These are phyloP conservation scores for Abscondita cerata DNA, from an alignment of 2,888 invertebrate species.

Conservation along the genomic window DNA sequence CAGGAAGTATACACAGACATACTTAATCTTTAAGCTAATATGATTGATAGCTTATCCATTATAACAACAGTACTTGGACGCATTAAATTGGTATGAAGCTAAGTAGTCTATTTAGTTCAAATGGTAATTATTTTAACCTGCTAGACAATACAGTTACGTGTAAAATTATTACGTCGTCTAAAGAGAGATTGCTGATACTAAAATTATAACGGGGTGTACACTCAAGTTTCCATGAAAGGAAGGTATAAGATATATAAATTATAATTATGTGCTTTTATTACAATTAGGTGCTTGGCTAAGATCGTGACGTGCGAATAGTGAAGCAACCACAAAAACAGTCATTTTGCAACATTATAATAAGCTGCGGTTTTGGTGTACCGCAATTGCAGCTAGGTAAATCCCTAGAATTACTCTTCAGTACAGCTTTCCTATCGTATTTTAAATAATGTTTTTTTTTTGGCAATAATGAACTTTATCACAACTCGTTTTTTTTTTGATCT, in stretches of 20 bases:
- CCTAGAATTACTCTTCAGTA: no score
- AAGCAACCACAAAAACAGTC: conserved; percentile 21
- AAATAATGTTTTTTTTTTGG: no score
- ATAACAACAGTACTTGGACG: conserved; percentile 22
- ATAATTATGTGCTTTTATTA: neutral
- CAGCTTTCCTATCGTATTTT: no score
- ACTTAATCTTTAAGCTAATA: conserved; percentile 44
- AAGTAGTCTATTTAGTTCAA: conserved; percentile 20
- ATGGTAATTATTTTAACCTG: conserved; percentile 1
- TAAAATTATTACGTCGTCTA: no score
- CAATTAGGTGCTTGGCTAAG: conserved; percentile 1
- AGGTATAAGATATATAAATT: neutral
- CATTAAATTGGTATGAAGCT: conserved; percentile 16
- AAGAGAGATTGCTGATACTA: no score
- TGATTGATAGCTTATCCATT: conserved; percentile 43
- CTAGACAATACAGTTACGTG: no score
- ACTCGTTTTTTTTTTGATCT: no score
- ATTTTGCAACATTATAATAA: conserved; percentile 10
- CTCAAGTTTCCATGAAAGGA: neutral
- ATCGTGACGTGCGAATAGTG: conserved; percentile 17
- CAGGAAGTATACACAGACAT: conserved; percentile 48
- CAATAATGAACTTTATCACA: no score
- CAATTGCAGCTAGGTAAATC: no score
- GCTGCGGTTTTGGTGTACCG: conserved; percentile 24
- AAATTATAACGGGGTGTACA: no score